A percentile compares a stretch with the other conserved stretches of the same genome.
phyloP scores from a whole-genome alignment of 2,113 vertebrate genomes.

The Vidua chalybeata region DNA sequence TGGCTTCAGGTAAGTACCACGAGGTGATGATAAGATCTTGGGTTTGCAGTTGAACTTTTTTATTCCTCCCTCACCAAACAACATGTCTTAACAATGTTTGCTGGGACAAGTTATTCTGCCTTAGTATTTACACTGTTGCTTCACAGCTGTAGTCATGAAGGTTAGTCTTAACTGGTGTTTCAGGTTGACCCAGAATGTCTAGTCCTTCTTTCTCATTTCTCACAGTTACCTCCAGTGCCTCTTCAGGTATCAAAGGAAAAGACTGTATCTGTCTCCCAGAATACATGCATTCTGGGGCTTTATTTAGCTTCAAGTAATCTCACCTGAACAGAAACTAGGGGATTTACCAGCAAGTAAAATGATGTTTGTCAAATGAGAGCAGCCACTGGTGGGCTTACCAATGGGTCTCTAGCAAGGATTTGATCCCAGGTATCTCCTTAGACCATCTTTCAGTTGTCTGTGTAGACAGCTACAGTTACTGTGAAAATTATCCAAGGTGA shows the following conservation, averaged over 20 bases:
- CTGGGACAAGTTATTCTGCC: constrained; percentile 25
- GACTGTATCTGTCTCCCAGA: background rate
- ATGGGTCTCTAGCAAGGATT: background rate
- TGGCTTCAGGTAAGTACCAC: background rate
- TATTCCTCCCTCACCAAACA: background rate
- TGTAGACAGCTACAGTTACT: background rate
- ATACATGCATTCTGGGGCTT: background rate
- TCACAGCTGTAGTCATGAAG: constrained; percentile 24
- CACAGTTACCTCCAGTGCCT: background rate
- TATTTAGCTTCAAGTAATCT: background rate
- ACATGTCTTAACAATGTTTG: constrained; percentile 14
- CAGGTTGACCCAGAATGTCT: constrained; percentile 18
- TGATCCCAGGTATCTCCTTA: background rate
- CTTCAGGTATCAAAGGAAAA: constrained; percentile 2
- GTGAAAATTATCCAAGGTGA: background rate
- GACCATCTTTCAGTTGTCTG: background rate
- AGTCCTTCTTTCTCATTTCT: background rate
- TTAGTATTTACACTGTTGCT: constrained; percentile 17
- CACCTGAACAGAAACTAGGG: background rate
- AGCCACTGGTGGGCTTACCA: background rate
- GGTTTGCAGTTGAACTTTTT: background rate
- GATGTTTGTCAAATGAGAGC: background rate
- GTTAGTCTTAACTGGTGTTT: constrained; percentile 9
- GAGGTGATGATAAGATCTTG: background rate
- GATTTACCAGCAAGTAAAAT: background rate